Evolutionary conservation across 1,140 invertebrate genomes (phyloP).

Genomic region (Anoplophora glabripennis): DNA sequence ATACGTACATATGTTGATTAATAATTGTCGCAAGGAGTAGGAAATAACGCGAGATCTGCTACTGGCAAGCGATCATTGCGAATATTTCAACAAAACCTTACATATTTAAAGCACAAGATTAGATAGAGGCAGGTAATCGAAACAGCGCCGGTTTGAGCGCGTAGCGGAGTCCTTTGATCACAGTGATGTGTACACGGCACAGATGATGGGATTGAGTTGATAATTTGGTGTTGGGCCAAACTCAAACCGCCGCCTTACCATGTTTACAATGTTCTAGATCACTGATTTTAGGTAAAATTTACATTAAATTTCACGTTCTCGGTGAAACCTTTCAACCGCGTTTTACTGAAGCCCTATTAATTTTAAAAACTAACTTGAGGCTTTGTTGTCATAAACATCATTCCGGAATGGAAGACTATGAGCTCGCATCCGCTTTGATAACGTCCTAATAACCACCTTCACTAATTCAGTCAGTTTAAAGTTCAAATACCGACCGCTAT

Average conservation of each 20-base stretch:
- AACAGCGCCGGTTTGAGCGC: slow-evolving; percentile 20
- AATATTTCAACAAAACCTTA: slow-evolving; percentile 3
- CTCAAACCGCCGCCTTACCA: slow-evolving; percentile 35
- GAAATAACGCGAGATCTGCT: too few relatives aligned
- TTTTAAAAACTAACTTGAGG: too few relatives aligned
- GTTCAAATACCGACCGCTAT: too few relatives aligned
- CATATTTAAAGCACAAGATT: slow-evolving; percentile 15
- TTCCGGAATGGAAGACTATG: too few relatives aligned
- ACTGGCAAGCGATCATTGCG: not conserved
- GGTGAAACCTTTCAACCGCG: slow-evolving; percentile 9
- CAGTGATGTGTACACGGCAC: slow-evolving; percentile 34
- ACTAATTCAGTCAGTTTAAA: too few relatives aligned
- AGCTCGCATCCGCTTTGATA: too few relatives aligned
- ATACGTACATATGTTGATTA: too few relatives aligned
- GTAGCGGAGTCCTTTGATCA: slow-evolving; percentile 38
- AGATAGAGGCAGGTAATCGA: slow-evolving; percentile 16
- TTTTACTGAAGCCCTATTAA: too few relatives aligned
- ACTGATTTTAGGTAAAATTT: slow-evolving; percentile 40
- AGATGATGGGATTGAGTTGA: slow-evolving; percentile 43
- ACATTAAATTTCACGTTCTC: slow-evolving; percentile 32
- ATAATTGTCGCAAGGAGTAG: too few relatives aligned
- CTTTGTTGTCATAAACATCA: too few relatives aligned
- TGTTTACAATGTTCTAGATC: slow-evolving; percentile 47
- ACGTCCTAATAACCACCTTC: too few relatives aligned
- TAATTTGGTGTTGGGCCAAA: slow-evolving; percentile 43